A percentile compares a stretch with the other conserved stretches of the same genome.
These are phyloP conservation scores for Asarcornis scutulata DNA, from an alignment of 2,113 vertebrate genomes.

Conservation along the genomic window DNA sequence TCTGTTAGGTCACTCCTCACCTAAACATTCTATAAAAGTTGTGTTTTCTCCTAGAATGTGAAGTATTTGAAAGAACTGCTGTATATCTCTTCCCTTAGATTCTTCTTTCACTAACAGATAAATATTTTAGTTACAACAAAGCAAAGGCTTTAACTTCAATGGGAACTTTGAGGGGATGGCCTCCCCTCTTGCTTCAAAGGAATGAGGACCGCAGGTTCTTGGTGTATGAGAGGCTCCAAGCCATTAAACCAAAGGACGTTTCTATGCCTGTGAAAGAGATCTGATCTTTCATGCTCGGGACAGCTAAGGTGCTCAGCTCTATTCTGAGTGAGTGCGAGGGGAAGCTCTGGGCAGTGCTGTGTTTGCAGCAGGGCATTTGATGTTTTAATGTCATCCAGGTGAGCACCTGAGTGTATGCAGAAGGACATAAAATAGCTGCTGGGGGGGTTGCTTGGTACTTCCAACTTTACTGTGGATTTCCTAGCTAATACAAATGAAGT, in stretches of 20 bases:
- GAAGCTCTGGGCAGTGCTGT: not conserved
- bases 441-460: not conserved
- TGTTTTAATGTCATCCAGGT: not conserved
- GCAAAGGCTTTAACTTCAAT: not conserved
- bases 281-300: not conserved
- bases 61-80: not conserved
- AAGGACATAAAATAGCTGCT: not conserved
- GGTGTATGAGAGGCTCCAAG: not conserved
- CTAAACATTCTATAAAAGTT: not conserved
- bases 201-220: not conserved
- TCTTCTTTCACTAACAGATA: not conserved
- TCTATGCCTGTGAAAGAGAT: not conserved
- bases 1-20: not conserved
- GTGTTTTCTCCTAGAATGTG: not conserved
- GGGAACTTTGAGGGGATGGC: not conserved
- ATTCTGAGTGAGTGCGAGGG: not conserved
- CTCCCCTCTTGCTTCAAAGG: not conserved
- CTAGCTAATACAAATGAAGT: not conserved
- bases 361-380: not conserved
- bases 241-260: not conserved
- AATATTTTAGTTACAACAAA: not conserved
- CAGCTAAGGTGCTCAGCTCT: not conserved
- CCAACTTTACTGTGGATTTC: not conserved
- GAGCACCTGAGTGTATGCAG: too few relatives aligned
- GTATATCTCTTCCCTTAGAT: not conserved